Evolutionary conservation across 2,888 invertebrate species (phyloP).

Genomic region (Calliopum simillimum): DNA sequence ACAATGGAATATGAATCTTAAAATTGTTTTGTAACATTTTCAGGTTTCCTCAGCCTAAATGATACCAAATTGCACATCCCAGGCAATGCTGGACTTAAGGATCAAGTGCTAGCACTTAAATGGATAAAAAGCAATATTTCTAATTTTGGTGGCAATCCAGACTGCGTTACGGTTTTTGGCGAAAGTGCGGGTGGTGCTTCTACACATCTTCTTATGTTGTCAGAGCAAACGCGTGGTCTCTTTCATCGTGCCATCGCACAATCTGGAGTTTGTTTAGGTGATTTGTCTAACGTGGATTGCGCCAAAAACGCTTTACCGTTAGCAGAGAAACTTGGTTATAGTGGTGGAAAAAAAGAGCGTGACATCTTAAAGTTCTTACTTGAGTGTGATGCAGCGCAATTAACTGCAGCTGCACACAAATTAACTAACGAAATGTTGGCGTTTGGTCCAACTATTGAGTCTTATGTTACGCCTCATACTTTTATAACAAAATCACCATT

Average conservation of each 20-base stretch:
- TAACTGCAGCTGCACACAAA: conserved; percentile 54
- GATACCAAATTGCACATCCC: conserved; percentile 65
- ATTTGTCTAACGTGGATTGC: conserved; percentile 45
- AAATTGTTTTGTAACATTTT: neutral
- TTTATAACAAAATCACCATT: conserved; percentile 50
- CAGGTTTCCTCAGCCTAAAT: conserved; percentile 66
- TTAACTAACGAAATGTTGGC: conserved; percentile 51
- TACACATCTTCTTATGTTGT: conserved; percentile 64
- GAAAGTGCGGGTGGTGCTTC: conserved; percentile 67
- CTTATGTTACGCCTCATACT: conserved; percentile 49
- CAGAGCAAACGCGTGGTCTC: conserved; percentile 63
- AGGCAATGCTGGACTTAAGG: conserved; percentile 68
- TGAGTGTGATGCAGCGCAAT: conserved; percentile 44
- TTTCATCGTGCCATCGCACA: conserved; percentile 54
- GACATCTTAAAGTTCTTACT: conserved; percentile 56
- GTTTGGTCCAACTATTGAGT: conserved; percentile 54
- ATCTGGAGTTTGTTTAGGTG: conserved; percentile 47
- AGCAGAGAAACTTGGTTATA: conserved; percentile 49
- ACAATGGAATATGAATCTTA: neutral
- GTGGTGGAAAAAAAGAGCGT: conserved; percentile 53
- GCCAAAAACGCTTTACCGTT: conserved; percentile 45
- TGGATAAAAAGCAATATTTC: conserved; percentile 67
- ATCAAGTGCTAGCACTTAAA: conserved; percentile 66
- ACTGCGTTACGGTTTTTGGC: conserved; percentile 68
- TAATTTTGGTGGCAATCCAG: conserved; percentile 66